phyloP scores from a whole-genome alignment of 1,140 invertebrate species.

The Conus ventricosus region DNA sequence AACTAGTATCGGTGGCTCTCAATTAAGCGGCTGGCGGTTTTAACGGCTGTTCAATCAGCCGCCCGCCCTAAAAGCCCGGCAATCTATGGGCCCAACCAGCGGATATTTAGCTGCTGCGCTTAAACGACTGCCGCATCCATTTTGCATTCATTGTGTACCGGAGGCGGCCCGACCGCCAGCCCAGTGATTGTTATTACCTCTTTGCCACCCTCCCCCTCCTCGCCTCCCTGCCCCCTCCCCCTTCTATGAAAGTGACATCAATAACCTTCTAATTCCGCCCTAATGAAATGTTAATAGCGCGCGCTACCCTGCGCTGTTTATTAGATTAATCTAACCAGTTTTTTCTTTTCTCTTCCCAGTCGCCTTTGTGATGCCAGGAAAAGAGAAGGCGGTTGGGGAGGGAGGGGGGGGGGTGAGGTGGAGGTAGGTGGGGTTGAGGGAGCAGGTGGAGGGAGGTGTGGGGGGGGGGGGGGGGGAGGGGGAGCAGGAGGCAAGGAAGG shows the following conservation, averaged over 20 bases:
- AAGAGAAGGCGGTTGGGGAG: background rate
- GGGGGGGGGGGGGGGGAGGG: too few species aligned
- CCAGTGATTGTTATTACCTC: constrained; percentile 28
- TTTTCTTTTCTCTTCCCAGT: background rate
- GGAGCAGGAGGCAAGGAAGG: too few species aligned
- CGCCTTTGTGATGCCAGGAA: background rate
- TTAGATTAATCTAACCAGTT: constrained; percentile 34
- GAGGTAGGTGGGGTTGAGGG: too few species aligned
- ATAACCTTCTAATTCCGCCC: constrained; percentile 39
- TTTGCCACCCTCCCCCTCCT: background rate
- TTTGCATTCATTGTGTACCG: constrained; percentile 27
- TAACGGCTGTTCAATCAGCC: constrained; percentile 21
- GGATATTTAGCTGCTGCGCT: constrained; percentile 17
- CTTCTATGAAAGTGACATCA: constrained; percentile 24
- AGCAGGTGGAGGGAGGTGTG: too few species aligned
- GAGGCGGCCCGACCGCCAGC: background rate
- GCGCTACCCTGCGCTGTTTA: constrained; percentile 20
- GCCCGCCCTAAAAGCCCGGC: background rate
- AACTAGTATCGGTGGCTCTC: constrained; percentile 15
- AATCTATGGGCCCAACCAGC: background rate
- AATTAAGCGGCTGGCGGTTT: constrained; percentile 20
- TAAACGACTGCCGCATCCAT: constrained; percentile 25
- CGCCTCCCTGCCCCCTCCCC: background rate
- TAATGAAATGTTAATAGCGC: constrained; percentile 41
- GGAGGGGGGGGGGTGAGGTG: background rate